Evolutionary conservation across 2,888 invertebrate species (phyloP).

Genomic region (Pheosia gnoma): DNA sequence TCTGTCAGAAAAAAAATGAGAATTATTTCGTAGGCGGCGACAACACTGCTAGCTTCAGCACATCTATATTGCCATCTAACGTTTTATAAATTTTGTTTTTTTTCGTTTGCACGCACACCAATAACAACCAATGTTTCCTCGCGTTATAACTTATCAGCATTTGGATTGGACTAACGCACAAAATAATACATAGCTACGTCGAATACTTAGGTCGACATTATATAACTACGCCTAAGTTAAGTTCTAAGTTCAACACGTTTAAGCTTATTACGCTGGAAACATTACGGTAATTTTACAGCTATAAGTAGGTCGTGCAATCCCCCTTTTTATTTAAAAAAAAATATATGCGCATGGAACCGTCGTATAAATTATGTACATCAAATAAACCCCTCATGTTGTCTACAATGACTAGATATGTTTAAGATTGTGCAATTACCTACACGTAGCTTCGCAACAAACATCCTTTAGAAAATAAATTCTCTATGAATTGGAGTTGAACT

Average conservation of each 20-base stretch:
- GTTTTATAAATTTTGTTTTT: too few relatives aligned
- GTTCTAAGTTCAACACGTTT: too few relatives aligned
- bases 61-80: too few relatives aligned
- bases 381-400: conserved; percentile 67
- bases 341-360: conserved; percentile 78
- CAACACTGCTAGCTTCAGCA: too few relatives aligned
- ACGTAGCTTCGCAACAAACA: conserved; percentile 64
- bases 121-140: too few relatives aligned
- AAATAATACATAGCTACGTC: too few relatives aligned
- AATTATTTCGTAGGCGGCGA: neutral
- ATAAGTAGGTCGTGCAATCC: conserved; percentile 54
- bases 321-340: conserved; percentile 51
- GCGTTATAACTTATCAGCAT: too few relatives aligned
- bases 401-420: conserved; percentile 84
- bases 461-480: conserved; percentile 75
- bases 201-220: too few relatives aligned
- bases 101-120: too few relatives aligned
- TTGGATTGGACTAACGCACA: too few relatives aligned
- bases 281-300: conserved; percentile 42
- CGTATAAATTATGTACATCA: conserved; percentile 64
- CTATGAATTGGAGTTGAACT: conserved; percentile 66
- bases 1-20: too few relatives aligned
- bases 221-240: too few relatives aligned
- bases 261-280: conserved; percentile 37
- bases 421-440: conserved; percentile 67